phyloP scores from a whole-genome alignment of 2,113 vertebrate genomes.

The Oryctolagus cuniculus region DNA sequence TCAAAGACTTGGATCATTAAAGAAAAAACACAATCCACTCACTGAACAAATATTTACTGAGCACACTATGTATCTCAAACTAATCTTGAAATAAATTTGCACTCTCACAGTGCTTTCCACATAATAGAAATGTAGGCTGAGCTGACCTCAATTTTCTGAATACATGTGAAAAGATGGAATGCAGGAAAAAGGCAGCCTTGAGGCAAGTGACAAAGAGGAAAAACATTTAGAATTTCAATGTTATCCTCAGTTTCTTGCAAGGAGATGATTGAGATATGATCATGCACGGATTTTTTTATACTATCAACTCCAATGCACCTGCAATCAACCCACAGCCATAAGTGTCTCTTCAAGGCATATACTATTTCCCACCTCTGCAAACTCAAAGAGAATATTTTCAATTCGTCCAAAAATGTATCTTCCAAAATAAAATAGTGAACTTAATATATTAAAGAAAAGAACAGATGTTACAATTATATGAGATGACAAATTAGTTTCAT shows the following conservation, averaged over 20 bases:
- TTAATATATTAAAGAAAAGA: slow-evolving; percentile 4
- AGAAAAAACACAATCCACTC: slow-evolving; percentile 52
- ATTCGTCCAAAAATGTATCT: background rate
- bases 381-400: background rate
- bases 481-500: background rate
- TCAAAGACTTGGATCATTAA: slow-evolving; percentile 52
- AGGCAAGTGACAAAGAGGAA: slow-evolving; percentile 39
- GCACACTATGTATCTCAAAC: slow-evolving; percentile 52
- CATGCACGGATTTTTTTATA: background rate
- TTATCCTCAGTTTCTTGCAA: slow-evolving; percentile 56
- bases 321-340: background rate
- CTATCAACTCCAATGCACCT: background rate
- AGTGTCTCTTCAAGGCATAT: background rate
- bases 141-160: slow-evolving; percentile 59
- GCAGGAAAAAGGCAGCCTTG: slow-evolving; percentile 38
- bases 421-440: slow-evolving; percentile 23
- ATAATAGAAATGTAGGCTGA: slow-evolving; percentile 51
- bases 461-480: background rate
- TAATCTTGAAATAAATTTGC: slow-evolving; percentile 73
- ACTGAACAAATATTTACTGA: slow-evolving; percentile 68
- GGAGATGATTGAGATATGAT: background rate
- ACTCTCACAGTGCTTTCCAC: slow-evolving; percentile 58
- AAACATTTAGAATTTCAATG: slow-evolving; percentile 65
- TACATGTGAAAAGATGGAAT: slow-evolving; percentile 44
- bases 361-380: background rate